Evolutionary conservation across 2,113 vertebrate genomes (phyloP).

Genomic region (Pluvianellus socialis): DNA sequence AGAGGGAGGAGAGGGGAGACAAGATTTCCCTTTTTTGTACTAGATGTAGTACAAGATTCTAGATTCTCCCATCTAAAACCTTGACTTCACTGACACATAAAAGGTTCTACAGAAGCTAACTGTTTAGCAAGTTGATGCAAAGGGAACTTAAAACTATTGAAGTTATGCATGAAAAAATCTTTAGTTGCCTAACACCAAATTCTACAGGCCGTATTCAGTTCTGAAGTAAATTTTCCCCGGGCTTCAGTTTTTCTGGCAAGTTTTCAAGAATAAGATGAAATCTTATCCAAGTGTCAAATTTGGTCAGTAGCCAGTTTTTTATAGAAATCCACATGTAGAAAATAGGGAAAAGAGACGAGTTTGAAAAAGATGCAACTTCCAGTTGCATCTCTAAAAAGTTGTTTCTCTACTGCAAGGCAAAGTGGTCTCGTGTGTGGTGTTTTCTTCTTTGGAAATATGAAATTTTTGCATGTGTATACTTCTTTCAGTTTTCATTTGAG

Average conservation of each 20-base stretch:
- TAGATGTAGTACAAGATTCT: background rate
- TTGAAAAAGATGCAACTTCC: background rate
- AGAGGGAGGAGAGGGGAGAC: background rate
- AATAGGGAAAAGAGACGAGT: background rate
- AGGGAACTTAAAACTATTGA: background rate
- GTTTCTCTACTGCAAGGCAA: background rate
- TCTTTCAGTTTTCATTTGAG: background rate
- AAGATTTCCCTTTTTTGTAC: background rate
- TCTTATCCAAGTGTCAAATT: slow-evolving; percentile 14
- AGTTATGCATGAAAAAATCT: background rate
- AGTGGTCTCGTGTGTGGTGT: background rate
- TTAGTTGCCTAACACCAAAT: background rate
- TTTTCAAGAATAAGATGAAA: slow-evolving; percentile 11
- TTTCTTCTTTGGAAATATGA: background rate
- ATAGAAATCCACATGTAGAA: slow-evolving; percentile 14
- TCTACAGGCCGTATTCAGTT: background rate
- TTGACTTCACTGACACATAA: background rate
- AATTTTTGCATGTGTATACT: background rate
- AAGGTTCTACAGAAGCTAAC: background rate
- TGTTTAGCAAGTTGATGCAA: background rate
- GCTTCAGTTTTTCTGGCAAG: background rate
- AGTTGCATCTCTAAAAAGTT: background rate
- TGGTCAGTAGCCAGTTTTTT: slow-evolving; percentile 19
- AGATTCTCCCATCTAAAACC: background rate
- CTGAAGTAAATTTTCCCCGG: background rate